Percentiles rank a stretch among this genome's conserved stretches.
phyloP scores from a whole-genome alignment of 2,888 invertebrate genomes.

The Nemoura dubitans region DNA sequence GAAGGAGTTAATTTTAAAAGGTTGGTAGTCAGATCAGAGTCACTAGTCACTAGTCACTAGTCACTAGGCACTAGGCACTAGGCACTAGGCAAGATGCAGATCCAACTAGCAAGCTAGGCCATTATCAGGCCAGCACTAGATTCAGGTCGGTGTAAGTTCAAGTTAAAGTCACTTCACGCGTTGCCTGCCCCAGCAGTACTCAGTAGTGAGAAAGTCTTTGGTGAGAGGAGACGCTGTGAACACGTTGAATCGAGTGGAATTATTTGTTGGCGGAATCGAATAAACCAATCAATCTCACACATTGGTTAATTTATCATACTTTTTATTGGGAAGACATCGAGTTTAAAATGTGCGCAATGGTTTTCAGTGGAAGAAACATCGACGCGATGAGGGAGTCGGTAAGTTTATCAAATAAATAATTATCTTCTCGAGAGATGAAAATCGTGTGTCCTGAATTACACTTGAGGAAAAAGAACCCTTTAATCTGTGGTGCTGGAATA shows the following conservation, averaged over 20 bases:
- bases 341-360: conserved; percentile 47
- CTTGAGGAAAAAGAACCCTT: not conserved
- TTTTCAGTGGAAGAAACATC: conserved; percentile 44
- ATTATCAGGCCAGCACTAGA: not conserved
- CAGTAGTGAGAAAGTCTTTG: conserved; percentile 33
- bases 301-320: conserved; percentile 1
- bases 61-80: not conserved
- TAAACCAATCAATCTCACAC: not conserved
- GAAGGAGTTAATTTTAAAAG: conserved; percentile 5
- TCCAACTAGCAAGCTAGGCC: not conserved
- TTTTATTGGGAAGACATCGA: conserved; percentile 3
- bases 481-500: not conserved
- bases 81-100: not conserved
- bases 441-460: not conserved
- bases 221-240: not conserved
- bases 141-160: conserved; percentile 34
- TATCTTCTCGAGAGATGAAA: not conserved
- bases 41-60: not conserved
- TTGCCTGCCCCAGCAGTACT: not conserved
- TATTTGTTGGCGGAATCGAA: not conserved
- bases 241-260: not conserved
- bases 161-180: conserved; percentile 3
- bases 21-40: conserved; percentile 20
- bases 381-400: conserved; percentile 43
- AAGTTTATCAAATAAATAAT: not conserved